phyloP scores from a whole-genome alignment of 2,888 invertebrate genomes.

The Antheraea yamamai region DNA sequence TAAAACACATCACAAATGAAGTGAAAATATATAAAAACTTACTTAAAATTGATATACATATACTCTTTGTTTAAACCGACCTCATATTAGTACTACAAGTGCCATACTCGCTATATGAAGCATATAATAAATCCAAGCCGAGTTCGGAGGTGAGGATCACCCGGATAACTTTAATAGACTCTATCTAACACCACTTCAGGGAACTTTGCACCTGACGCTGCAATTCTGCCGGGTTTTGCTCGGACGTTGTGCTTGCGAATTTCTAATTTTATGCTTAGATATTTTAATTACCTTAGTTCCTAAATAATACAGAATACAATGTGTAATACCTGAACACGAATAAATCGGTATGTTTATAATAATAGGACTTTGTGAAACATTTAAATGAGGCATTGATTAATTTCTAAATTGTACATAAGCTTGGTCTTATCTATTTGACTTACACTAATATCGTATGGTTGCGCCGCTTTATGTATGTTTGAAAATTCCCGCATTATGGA shows the following conservation, averaged over 20 bases:
- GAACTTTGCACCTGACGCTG: constrained; percentile 41
- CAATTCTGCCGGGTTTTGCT: constrained; percentile 34
- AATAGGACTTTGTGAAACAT: too few species aligned
- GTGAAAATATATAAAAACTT: neutral
- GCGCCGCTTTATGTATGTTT: too few species aligned
- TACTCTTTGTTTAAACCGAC: neutral
- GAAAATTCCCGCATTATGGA: too few species aligned
- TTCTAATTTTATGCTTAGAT: constrained; percentile 19
- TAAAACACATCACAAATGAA: neutral
- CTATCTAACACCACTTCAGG: constrained; percentile 43
- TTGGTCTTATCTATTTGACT: too few species aligned
- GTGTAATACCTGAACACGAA: neutral
- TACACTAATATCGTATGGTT: too few species aligned
- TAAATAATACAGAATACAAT: neutral
- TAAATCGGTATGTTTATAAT: neutral
- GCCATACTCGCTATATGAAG: neutral
- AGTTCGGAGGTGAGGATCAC: constrained; percentile 32
- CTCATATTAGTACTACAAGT: neutral
- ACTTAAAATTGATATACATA: neutral
- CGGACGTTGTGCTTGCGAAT: constrained; percentile 21
- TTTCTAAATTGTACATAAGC: too few species aligned
- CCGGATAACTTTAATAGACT: constrained; percentile 50
- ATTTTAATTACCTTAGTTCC: neutral
- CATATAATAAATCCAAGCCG: neutral
- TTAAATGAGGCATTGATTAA: too few species aligned